Evolutionary conservation across 2,888 invertebrate species (phyloP).

Genomic region (Amphiduros pacificus): DNA sequence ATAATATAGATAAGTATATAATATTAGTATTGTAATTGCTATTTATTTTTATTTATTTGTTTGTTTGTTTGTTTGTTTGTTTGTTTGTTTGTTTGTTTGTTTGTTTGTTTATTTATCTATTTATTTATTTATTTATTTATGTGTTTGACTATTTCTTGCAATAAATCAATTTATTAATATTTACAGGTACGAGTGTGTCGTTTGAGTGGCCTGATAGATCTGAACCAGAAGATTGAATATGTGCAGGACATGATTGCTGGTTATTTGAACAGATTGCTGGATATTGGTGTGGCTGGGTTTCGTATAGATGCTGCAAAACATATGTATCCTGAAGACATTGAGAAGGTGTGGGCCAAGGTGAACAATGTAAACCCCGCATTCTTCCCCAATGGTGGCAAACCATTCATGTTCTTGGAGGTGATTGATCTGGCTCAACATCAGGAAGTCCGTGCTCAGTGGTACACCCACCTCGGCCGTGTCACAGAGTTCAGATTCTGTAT

Average conservation of each 20-base stretch:
- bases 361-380: conserved; percentile 32
- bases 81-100: too few species aligned
- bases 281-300: conserved; percentile 51
- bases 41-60: neutral
- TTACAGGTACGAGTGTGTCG: conserved; percentile 68
- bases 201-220: conserved; percentile 66
- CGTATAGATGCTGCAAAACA: conserved; percentile 53
- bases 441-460: conserved; percentile 44
- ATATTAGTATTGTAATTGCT: too few species aligned
- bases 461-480: conserved; percentile 63
- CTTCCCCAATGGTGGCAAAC: conserved; percentile 3
- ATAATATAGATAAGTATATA: too few species aligned
- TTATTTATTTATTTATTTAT: too few species aligned
- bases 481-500: conserved; percentile 75
- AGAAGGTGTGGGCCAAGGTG: conserved; percentile 65
- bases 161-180: conserved; percentile 5
- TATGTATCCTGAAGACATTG: conserved; percentile 70
- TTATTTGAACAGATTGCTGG: conserved; percentile 42
- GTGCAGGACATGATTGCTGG: conserved; percentile 37
- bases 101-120: too few species aligned
- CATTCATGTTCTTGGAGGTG: conserved; percentile 31
- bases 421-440: conserved; percentile 46
- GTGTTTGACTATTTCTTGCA: too few species aligned
- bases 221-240: conserved; percentile 49
- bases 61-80: too few species aligned